phyloP scores from a whole-genome alignment of 2,797 vertebrate genomes.

The Sparus aurata region DNA sequence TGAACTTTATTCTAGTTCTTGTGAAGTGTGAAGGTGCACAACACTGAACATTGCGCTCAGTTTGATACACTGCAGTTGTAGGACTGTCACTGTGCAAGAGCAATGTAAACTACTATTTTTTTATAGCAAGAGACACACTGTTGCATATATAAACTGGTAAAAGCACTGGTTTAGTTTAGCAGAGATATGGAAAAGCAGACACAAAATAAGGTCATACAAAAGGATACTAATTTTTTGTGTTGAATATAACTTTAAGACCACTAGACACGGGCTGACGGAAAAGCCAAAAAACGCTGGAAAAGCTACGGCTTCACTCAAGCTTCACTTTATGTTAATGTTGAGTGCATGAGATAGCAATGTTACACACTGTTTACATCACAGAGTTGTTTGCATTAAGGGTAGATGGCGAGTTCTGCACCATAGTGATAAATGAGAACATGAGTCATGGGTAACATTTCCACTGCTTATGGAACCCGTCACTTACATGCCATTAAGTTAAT shows the following conservation, averaged over 20 bases:
- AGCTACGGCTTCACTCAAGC: slow-evolving; percentile 40
- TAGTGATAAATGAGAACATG: slow-evolving; percentile 76
- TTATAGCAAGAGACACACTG: neutral
- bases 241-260: slow-evolving; percentile 44
- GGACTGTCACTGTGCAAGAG: neutral
- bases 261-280: slow-evolving; percentile 16
- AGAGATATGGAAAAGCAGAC: neutral
- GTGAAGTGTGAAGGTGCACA: no score
- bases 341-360: slow-evolving; percentile 52
- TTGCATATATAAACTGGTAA: neutral
- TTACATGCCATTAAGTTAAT: slow-evolving; percentile 84
- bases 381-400: slow-evolving; percentile 68
- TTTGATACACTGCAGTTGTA: neutral
- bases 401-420: slow-evolving; percentile 58
- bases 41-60: neutral
- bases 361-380: slow-evolving; percentile 67
- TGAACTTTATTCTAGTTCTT: no score
- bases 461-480: slow-evolving; percentile 72
- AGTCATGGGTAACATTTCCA: slow-evolving; percentile 62
- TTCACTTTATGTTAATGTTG: slow-evolving; percentile 55
- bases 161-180: slow-evolving; percentile 1
- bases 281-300: neutral
- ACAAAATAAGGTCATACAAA: neutral
- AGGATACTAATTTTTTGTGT: slow-evolving; percentile 5
- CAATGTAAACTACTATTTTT: neutral